Evolutionary conservation across 2,113 vertebrate species (phyloP).

Genomic region (Phrynocephalus versicolor): DNA sequence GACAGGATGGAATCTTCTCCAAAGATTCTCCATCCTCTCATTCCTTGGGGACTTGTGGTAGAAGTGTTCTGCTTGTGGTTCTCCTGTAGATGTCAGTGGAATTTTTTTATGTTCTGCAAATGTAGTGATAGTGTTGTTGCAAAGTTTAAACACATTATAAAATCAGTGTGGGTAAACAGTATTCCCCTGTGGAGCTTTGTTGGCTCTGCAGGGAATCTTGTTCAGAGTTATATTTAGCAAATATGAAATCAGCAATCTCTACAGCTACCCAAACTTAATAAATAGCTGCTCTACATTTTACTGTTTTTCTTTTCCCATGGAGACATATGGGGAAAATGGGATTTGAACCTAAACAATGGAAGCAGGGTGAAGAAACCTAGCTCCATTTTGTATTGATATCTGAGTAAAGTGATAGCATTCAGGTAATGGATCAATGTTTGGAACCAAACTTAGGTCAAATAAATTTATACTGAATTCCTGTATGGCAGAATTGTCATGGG

Average conservation of each 20-base stretch:
- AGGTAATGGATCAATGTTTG: neutral
- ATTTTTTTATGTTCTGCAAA: neutral
- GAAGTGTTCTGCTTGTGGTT: neutral
- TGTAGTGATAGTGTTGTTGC: constrained; percentile 1
- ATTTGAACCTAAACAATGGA: neutral
- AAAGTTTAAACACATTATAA: neutral
- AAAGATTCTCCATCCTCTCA: neutral
- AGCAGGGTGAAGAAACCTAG: neutral
- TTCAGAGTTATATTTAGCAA: constrained; percentile 8
- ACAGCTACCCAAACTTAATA: neutral
- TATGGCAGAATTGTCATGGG: neutral
- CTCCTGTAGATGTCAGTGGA: neutral
- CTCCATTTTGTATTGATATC: neutral
- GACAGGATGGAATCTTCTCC: fast-evolving
- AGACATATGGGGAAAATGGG: neutral
- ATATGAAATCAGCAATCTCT: constrained; percentile 9
- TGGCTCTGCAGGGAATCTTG: neutral
- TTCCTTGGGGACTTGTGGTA: neutral
- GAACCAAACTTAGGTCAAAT: neutral
- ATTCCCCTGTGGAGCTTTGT: neutral
- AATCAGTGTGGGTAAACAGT: constrained; percentile 12
- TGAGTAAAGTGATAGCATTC: neutral
- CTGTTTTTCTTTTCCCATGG: too few relatives aligned
- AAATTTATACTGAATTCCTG: neutral
- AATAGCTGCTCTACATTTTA: too few relatives aligned